A percentile compares a stretch with the other conserved stretches of the same genome.
These are phyloP conservation scores for Microplitis manilae DNA, from an alignment of 2,888 invertebrate genomes.

Conservation along the genomic window DNA sequence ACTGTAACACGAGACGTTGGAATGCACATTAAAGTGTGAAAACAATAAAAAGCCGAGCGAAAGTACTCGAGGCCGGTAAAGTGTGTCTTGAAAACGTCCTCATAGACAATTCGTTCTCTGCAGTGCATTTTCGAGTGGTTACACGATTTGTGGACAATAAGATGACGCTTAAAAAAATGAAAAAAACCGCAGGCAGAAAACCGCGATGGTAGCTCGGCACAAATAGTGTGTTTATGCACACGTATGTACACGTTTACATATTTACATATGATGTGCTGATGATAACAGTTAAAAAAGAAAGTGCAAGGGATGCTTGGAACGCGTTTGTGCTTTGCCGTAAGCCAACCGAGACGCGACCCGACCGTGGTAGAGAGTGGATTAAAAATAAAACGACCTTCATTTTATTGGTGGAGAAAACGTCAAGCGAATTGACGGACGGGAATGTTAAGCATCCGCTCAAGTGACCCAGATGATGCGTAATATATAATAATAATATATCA, in stretches of 20 bases:
- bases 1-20: background rate
- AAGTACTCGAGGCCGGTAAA: background rate
- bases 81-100: background rate
- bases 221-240: background rate
- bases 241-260: background rate
- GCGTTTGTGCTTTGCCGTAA: constrained; percentile 26
- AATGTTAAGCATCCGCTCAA: constrained; percentile 33
- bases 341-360: constrained; percentile 25
- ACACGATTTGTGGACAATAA: background rate
- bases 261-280: background rate
- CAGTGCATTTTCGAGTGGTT: background rate
- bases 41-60: background rate
- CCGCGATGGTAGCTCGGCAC: background rate
- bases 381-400: constrained; percentile 55
- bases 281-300: constrained; percentile 13
- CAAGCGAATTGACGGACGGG: constrained; percentile 43
- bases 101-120: background rate
- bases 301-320: constrained; percentile 9
- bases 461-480: constrained; percentile 19
- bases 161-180: background rate
- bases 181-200: background rate
- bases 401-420: constrained; percentile 45
- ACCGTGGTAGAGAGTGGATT: constrained; percentile 44
- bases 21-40: background rate
- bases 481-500: constrained; percentile 20